A percentile compares a stretch with the other conserved stretches of the same genome.
Conservation (phyloP, 2,113 vertebrate species). For the Crotalus tigris region DNA sequence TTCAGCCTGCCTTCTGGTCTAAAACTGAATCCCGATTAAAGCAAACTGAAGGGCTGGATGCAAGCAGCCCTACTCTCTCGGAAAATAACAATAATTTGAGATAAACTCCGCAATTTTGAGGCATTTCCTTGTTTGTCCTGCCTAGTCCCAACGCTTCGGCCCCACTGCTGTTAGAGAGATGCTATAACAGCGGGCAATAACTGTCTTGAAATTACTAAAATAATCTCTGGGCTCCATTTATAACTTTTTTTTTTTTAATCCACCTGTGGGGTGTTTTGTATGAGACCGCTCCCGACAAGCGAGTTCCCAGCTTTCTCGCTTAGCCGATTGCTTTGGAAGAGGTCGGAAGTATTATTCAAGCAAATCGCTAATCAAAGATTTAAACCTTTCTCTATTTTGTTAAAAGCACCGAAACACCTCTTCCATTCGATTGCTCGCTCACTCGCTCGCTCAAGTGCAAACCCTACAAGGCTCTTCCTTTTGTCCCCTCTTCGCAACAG, state of each 20-base stretch:
- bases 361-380: conserved; percentile 62
- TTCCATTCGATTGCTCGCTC: conserved; percentile 32
- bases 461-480: conserved; percentile 11
- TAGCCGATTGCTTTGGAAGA: conserved; percentile 39
- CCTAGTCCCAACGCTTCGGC: conserved; percentile 24
- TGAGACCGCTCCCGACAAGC: conserved; percentile 40
- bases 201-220: conserved; percentile 44
- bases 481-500: conserved; percentile 1
- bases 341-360: conserved; percentile 57
- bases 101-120: conserved; percentile 13
- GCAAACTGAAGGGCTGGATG: background rate
- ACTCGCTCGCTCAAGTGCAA: conserved; percentile 17
- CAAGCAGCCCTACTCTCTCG: background rate
- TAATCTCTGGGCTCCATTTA: conserved; percentile 36
- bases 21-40: conserved; percentile 17
- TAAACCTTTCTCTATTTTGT: conserved; percentile 39
- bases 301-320: conserved; percentile 31
- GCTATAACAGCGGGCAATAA: conserved; percentile 22
- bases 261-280: conserved; percentile 21
- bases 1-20: background rate
- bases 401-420: conserved; percentile 16
- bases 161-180: conserved; percentile 16
- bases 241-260: conserved; percentile 22
- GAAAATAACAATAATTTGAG: conserved; percentile 16
- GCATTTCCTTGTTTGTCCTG: conserved; percentile 30